These are phyloP conservation scores for Virgularia gustaviana DNA, from an alignment of 92 coral and sea anemone genomes.

Conservation along the genomic window DNA sequence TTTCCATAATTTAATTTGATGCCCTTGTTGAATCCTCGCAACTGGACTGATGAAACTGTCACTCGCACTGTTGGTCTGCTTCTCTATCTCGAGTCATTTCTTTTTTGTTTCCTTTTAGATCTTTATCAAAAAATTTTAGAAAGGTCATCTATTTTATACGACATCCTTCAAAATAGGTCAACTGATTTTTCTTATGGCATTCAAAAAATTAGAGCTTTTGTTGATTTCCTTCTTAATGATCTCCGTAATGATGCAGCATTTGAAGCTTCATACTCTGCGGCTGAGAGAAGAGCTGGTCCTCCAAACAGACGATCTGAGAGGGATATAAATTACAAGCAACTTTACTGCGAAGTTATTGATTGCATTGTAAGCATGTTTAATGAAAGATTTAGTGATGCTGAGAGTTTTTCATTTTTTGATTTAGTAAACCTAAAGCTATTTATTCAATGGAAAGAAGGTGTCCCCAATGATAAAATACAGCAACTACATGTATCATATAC, in stretches of 20 bases:
- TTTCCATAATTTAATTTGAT: not conserved
- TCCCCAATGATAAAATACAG: not conserved
- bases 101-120: not conserved
- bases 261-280: not conserved
- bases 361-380: not conserved
- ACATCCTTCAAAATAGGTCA: not conserved
- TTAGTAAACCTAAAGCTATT: not conserved
- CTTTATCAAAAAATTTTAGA: not conserved
- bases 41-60: not conserved
- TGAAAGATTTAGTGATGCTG: slow-evolving; percentile 3
- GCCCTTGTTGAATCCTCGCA: not conserved
- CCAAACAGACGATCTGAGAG: not conserved
- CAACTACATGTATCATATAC: not conserved
- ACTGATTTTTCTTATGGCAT: not conserved
- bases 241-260: not conserved
- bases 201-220: not conserved
- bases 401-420: not conserved
- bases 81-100: not conserved
- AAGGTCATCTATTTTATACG: not conserved
- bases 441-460: not conserved
- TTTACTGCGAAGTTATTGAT: not conserved
- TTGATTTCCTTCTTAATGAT: not conserved
- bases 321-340: not conserved
- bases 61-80: not conserved
- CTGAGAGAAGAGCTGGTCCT: not conserved